Evolutionary conservation across 2,888 invertebrate species (phyloP).

Genomic region (Unio pictorum): DNA sequence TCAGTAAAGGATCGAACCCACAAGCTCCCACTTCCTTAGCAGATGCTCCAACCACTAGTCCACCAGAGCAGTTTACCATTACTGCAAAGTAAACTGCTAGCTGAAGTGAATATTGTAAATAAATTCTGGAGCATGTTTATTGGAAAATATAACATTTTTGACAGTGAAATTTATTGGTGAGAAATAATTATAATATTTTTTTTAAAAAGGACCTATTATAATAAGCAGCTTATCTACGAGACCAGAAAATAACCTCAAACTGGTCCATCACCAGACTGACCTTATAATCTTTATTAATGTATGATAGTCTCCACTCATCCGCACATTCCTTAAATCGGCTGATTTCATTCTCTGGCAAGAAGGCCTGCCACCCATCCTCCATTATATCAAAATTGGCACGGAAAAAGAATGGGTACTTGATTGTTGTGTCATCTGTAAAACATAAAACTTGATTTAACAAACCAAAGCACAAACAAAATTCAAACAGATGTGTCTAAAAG

Average conservation of each 20-base stretch:
- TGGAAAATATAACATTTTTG: background rate
- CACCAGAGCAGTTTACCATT: too few relatives aligned
- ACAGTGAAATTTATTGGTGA: background rate
- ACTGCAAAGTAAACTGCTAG: too few relatives aligned
- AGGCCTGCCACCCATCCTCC: slow-evolving; percentile 96
- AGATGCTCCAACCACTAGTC: too few relatives aligned
- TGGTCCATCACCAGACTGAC: slow-evolving; percentile 66
- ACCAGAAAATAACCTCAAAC: background rate
- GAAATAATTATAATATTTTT: too few relatives aligned
- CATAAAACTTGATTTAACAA: slow-evolving; percentile 2
- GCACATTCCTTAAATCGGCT: slow-evolving; percentile 84
- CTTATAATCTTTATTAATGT: slow-evolving; percentile 90
- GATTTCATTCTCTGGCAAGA: slow-evolving; percentile 90
- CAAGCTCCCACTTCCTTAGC: too few relatives aligned
- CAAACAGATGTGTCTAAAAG: background rate
- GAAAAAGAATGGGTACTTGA: slow-evolving; percentile 96
- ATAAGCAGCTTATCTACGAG: background rate
- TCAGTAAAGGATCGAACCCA: too few relatives aligned
- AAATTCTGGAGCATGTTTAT: too few relatives aligned
- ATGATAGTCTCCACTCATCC: slow-evolving; percentile 94
- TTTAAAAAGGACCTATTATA: background rate
- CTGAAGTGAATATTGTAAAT: too few relatives aligned
- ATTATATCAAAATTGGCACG: slow-evolving; percentile 90
- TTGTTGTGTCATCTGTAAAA: slow-evolving; percentile 78
- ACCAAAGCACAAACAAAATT: background rate